These are phyloP conservation scores for Drosophila trapezifrons DNA, from an alignment of 1,140 invertebrate genomes.

Conservation along the genomic window DNA sequence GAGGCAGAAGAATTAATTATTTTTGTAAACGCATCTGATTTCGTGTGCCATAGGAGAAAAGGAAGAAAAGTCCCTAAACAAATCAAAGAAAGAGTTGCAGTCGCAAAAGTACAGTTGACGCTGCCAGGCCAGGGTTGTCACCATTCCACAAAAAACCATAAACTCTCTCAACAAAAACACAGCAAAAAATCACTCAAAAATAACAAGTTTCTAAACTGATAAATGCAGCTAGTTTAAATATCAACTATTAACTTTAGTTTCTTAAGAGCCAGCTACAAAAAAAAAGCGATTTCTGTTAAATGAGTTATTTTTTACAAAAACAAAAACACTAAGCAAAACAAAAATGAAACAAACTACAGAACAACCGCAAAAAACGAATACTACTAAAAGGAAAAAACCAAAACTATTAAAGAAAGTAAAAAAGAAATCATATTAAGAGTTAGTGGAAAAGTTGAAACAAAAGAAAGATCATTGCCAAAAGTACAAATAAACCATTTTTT, in stretches of 20 bases:
- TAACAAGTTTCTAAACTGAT: conserved; percentile 48
- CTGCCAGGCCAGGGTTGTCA: conserved; percentile 47
- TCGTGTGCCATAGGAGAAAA: conserved; percentile 69
- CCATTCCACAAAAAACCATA: conserved; percentile 46
- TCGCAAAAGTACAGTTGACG: conserved; percentile 40
- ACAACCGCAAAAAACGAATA: conserved; percentile 52
- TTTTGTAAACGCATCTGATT: conserved; percentile 77
- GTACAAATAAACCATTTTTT: conserved; percentile 83
- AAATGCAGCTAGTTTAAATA: conserved; percentile 62
- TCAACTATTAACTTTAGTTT: conserved; percentile 65
- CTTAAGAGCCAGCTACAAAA: conserved; percentile 45
- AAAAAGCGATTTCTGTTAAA: conserved; percentile 64
- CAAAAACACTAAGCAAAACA: conserved; percentile 29
- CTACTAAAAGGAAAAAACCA: conserved; percentile 57
- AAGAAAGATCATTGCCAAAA: conserved; percentile 81
- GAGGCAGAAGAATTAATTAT: conserved; percentile 42
- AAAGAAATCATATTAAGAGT: conserved; percentile 45
- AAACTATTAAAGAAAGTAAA: conserved; percentile 54
- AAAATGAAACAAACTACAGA: conserved; percentile 62
- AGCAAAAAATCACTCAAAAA: conserved; percentile 51
- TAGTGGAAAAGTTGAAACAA: conserved; percentile 48
- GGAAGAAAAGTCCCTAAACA: conserved; percentile 4
- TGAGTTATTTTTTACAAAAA: conserved; percentile 64
- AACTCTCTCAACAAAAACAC: conserved; percentile 31
- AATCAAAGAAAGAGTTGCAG: conserved; percentile 20